Percentiles rank a stretch among this genome's conserved stretches.
Evolutionary conservation across 2,113 vertebrate species (phyloP).

Genomic region (Muntiacus muntjak): DNA sequence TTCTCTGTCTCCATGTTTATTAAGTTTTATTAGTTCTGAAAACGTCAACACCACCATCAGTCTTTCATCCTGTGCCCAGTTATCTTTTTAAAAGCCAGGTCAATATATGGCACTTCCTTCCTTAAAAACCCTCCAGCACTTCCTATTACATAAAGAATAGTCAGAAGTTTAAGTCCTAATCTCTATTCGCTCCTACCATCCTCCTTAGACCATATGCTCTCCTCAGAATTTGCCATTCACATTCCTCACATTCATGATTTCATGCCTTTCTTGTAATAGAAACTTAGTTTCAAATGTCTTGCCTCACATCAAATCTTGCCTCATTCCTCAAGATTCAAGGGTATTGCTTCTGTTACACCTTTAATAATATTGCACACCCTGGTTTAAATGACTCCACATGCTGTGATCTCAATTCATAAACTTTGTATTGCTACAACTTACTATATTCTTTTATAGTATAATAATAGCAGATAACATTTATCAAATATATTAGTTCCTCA

Average conservation of each 20-base stretch:
- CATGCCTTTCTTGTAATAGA: neutral
- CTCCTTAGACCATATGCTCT: neutral
- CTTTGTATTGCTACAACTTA: neutral
- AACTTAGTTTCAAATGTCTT: neutral
- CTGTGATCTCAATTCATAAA: neutral
- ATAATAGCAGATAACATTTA: neutral
- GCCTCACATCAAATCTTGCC: neutral
- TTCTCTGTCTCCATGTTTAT: neutral
- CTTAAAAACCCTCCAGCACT: neutral
- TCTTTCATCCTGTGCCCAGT: neutral
- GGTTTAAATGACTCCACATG: neutral
- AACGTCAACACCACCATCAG: neutral
- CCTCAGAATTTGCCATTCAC: neutral
- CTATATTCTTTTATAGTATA: neutral
- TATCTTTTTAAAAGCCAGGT: conserved; percentile 6
- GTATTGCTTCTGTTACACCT: neutral
- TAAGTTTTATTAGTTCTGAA: neutral
- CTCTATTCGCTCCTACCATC: neutral
- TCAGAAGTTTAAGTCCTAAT: neutral
- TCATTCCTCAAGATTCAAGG: neutral
- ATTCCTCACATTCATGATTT: neutral
- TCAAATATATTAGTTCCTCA: neutral
- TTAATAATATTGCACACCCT: neutral
- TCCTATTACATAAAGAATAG: neutral
- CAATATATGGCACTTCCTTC: neutral